Base-by-base conservation (phyloP, 92 coral and sea anemone species). In the Phenganax marumi region DNA sequence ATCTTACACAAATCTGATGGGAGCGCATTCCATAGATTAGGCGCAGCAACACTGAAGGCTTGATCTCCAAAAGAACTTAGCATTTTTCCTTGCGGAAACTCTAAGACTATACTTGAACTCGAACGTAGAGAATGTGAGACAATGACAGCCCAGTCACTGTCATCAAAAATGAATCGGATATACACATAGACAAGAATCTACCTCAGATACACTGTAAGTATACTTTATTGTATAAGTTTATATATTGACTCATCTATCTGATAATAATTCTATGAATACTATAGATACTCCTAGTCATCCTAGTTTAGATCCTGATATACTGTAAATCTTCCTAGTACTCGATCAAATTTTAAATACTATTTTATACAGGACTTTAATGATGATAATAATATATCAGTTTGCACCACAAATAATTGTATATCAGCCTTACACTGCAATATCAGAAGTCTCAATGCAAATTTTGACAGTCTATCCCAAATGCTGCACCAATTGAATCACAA, bases 361-460 rank as follows among this genome's bases (percentile, higher is more conserved):
- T 47, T 77, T 63, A 48, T 73, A 23, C 65, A 54, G 10, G 84
- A 87, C 16, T 87, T 75, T 76, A 39, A 70, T 39, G 57, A 76
- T 50, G 68, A 52, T 53, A 52, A 83, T 18, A 61, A 73, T 4
- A 87, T 87, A 24, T 52, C 77, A 70, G 81, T 77, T 56, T 73
- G 79, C 70, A 26, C 76, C 49, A 64, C 88, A 5, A 70, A 69
- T 47, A 84, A 84, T 79, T 64, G 72, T 39, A 79, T 88, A 68
- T 88, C 90, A 69, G 57, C 70, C 50, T 52, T 87, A 13, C 86
- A 87, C 60, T 85, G 81, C 56, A 87, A 90, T 61, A 71, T 83
- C 13, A 68, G 87, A 83, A 83, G 90, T 65, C 14, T 87, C 17
- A 71, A 73, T 87, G 81, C 90, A 22, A 84, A 87, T 79, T 84